Evolutionary conservation across 1,140 invertebrate species (phyloP).

Genomic region (Agrypnia vestita): DNA sequence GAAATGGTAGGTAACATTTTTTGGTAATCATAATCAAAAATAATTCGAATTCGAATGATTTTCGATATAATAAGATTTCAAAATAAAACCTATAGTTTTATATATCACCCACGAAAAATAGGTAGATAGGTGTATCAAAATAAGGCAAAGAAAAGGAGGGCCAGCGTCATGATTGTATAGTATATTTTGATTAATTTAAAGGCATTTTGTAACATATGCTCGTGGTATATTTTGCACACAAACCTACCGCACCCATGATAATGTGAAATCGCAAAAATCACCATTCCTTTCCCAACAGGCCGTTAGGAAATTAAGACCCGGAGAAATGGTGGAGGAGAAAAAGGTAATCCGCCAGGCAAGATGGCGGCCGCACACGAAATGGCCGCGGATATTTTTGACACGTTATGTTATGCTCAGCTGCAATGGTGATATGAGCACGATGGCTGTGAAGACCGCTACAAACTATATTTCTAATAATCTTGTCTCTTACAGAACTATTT

Average conservation of each 20-base stretch:
- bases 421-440: slow-evolving; percentile 17
- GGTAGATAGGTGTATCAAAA: no score
- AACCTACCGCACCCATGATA: slow-evolving; percentile 20
- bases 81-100: no score
- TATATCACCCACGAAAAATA: no score
- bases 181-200: slow-evolving; percentile 1
- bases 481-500: slow-evolving; percentile 31
- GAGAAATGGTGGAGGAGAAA: slow-evolving; percentile 92
- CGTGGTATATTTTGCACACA: not conserved
- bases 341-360: slow-evolving; percentile 82
- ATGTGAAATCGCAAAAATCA: slow-evolving; percentile 13
- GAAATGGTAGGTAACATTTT: no score
- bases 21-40: no score
- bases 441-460: slow-evolving; percentile 24
- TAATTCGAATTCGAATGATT: no score
- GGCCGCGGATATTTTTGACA: not conserved
- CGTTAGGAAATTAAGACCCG: slow-evolving; percentile 89
- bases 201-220: not conserved
- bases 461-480: not conserved
- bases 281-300: slow-evolving; percentile 73
- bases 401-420: slow-evolving; percentile 27
- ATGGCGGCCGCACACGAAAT: slow-evolving; percentile 25
- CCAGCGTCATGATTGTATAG: no score
- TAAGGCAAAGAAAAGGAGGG: no score
- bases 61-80: no score